These are phyloP conservation scores for Dascillus cervinus DNA, from an alignment of 2,888 invertebrate genomes.

Conservation along the genomic window DNA sequence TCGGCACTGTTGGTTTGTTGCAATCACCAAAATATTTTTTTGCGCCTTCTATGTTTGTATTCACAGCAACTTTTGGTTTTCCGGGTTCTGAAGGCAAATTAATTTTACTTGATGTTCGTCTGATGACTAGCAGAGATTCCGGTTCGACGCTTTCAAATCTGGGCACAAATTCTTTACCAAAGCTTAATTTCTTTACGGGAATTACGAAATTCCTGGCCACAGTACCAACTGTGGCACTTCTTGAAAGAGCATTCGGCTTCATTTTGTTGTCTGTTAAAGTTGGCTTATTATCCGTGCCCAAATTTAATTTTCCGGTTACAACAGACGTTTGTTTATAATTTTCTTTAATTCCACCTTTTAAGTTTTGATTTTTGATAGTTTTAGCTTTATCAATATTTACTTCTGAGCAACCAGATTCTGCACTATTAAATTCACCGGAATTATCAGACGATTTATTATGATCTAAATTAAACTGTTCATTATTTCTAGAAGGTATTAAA, in stretches of 20 bases:
- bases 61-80: conserved; percentile 39
- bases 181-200: conserved; percentile 30
- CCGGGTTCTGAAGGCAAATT: conserved; percentile 36
- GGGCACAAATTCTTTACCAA: conserved; percentile 36
- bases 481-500: conserved; percentile 15
- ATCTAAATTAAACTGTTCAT: conserved; percentile 20
- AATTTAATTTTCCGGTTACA: not conserved
- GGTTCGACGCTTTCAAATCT: conserved; percentile 29
- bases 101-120: conserved; percentile 41
- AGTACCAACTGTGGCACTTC: conserved; percentile 26
- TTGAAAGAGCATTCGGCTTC: conserved; percentile 19
- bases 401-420: conserved; percentile 32
- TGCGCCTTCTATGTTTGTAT: conserved; percentile 29
- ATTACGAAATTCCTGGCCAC: conserved; percentile 28
- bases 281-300: not conserved
- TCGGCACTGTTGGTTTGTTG: conserved; percentile 18
- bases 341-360: not conserved
- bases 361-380: too few species aligned
- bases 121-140: conserved; percentile 38
- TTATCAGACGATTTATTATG: conserved; percentile 30
- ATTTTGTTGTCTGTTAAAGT: too few species aligned
- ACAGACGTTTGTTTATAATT: not conserved
- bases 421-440: conserved; percentile 38
- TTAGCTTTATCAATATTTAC: too few species aligned
- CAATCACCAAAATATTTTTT: conserved; percentile 41